Conservation (phyloP, 2,888 invertebrate species). For the Loripinus fragilis region DNA sequence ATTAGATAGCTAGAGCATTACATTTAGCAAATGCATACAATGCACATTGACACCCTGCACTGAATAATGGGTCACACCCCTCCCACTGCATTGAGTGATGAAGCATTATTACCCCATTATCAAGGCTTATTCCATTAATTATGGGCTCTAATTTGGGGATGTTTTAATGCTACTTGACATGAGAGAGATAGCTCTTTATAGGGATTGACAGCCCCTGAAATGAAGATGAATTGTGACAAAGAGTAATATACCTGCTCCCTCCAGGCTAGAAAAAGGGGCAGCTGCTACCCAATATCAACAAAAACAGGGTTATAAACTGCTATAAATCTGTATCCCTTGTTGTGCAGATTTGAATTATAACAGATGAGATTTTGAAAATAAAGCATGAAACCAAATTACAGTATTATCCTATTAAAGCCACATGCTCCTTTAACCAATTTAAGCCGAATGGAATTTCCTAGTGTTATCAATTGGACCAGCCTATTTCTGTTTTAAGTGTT, state of each 20-base stretch:
- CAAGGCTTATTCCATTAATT: background rate
- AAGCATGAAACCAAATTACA: too few relatives aligned
- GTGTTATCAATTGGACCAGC: too few relatives aligned
- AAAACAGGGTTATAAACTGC: too few relatives aligned
- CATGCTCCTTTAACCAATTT: too few relatives aligned
- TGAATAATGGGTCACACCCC: constrained; percentile 5
- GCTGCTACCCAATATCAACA: background rate
- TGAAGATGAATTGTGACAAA: constrained; percentile 2
- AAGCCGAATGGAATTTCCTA: too few relatives aligned
- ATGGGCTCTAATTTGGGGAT: constrained; percentile 10
- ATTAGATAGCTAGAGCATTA: too few relatives aligned
- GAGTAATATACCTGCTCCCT: constrained; percentile 13
- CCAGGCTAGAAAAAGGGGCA: constrained; percentile 1
- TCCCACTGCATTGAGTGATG: constrained; percentile 9
- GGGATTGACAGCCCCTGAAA: constrained; percentile 1
- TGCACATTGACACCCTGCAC: constrained; percentile 1
- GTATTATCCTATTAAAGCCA: too few relatives aligned
- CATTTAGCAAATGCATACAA: constrained; percentile 15
- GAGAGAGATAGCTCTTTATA: constrained; percentile 8
- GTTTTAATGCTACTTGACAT: constrained; percentile 12
- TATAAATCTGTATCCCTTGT: too few relatives aligned
- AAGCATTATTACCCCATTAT: constrained; percentile 17
- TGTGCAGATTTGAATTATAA: too few relatives aligned
- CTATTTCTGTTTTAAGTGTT: too few relatives aligned
- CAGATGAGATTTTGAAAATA: too few relatives aligned